Conservation (phyloP, 2,113 vertebrate species). For the Oncorhynchus mykiss region DNA sequence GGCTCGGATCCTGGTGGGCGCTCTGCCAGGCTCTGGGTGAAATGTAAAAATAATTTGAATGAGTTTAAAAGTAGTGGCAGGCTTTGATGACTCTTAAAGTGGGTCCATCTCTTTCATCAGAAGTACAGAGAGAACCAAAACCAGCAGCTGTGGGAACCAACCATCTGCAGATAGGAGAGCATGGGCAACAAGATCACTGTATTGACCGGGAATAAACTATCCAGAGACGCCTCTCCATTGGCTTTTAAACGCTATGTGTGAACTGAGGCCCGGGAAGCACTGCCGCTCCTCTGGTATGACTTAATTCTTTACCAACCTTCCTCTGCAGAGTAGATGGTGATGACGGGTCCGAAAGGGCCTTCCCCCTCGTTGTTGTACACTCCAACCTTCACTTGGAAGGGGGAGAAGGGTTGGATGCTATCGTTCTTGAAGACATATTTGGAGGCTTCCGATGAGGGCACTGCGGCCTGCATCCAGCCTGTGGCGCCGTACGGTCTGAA, state of each 20-base stretch:
- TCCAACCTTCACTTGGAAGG: conserved; percentile 94
- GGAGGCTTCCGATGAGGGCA: conserved; percentile 86
- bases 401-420: conserved; percentile 91
- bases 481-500: conserved; percentile 86
- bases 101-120: conserved; percentile 40
- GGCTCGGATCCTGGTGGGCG: conserved; percentile 82
- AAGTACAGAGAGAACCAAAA: conserved; percentile 27
- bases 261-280: no score
- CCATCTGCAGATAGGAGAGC: conserved; percentile 28
- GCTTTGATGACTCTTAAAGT: conserved; percentile 54
- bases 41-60: conserved; percentile 37
- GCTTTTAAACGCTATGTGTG: neutral
- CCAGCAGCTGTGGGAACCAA: neutral
- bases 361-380: conserved; percentile 98
- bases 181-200: neutral
- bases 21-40: conserved; percentile 83
- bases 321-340: conserved; percentile 90
- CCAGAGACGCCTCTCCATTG: neutral
- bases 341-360: conserved; percentile 86
- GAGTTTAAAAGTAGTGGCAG: conserved; percentile 29
- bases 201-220: neutral
- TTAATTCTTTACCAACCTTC: conserved; percentile 79
- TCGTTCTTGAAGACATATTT: conserved; percentile 94
- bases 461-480: conserved; percentile 96
- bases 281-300: neutral